Evolutionary conservation across 2,113 vertebrate species (phyloP), one percentile per base, ranked within the genome.

Genomic region (Candoia aspera): DNA sequence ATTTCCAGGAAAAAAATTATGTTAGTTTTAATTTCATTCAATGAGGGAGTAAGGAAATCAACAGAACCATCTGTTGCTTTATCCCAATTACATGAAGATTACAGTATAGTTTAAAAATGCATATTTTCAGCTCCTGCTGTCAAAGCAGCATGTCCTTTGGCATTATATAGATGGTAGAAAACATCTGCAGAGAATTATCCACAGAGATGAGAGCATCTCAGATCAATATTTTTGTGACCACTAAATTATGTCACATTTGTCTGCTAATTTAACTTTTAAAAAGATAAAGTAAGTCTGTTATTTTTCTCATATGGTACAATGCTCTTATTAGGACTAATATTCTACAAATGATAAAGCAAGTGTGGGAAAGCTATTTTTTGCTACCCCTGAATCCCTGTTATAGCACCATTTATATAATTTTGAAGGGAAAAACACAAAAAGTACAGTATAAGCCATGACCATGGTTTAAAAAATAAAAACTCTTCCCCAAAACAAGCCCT

Each of bases 11-110:
- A 8, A 1, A n/a, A 33, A 46, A 33, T 21, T 17, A 92, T 33
- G 9, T 46, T 90, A 19, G 29, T 90, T 26, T 90, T 87, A n/a
- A 60, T 90, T 60, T 90, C 37, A 83, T 87, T 90, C 62, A 54
- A 3, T 19, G 53, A 19, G 29, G 15, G 53, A 6, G n/a, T 49
- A 49, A 49, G 13, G 3, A 5, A 49, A 59, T 49, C 33, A 58
- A 19, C 23, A 46, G 17, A 86, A 86, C 62, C 37, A 64, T 86
- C 88, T 90, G 79, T 37, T 60, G 84, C 54, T 26, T 89, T 90
- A 59, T 73, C 46, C 33, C 60, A 37, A 90, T 90, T 90, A 89
- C 59, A 84, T 24, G 19, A 83, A 88, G 55, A 84, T 89, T 53
- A 29, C 73, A 37, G 0, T 29, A 29, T 83, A 42, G 89, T 33